Evolutionary conservation across 2,888 invertebrate species (phyloP), one percentile per base, ranked within the genome.

Genomic region (Orgyia antiqua): DNA sequence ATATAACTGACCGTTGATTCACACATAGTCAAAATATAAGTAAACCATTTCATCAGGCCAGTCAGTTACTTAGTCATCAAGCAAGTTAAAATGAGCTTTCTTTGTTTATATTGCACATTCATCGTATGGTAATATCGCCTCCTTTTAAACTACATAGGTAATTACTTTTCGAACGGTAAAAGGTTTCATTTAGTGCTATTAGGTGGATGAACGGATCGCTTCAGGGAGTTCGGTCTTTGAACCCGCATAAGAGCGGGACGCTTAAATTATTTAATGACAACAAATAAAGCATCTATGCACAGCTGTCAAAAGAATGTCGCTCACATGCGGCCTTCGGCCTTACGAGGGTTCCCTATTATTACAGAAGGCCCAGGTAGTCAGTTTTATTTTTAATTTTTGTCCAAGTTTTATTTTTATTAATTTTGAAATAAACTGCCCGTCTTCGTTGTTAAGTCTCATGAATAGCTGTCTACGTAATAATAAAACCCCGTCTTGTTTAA

Each of bases 151-250:
- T 25, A 15, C 15, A n/a, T n/a, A n/a, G n/a, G n/a, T n/a, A n/a
- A n/a, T n/a, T n/a, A n/a, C n/a, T n/a, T n/a, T n/a, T n/a, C n/a
- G n/a, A 19, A 12, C 19, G 31, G 27, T 39, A n/a, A n/a, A n/a
- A 36, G 13, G 24, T 31, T 28, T 30, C 33, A 48, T 45, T 48
- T 49, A 34, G 39, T 36, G 31, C 47, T 57, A 58, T 47, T 58
- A 56, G 64, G 62, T 55, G 54, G 56, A 54, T 60, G 64, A 67
- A 64, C 63, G 51, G 51, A 58, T 54, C 49, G 60, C 64, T 60
- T 57, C 46, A 51, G 45, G 39, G 53, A 51, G 48, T 44, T 52
- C 63, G 75, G 77, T 74, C 75, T 79, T 76, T 79, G 78, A 80
- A 78, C 79, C 56, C 63, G 45, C 45, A 29, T 19, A 34, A 58